phyloP scores from a whole-genome alignment of 2,888 invertebrate species.

The Ashinkailepas kermadecensis region DNA sequence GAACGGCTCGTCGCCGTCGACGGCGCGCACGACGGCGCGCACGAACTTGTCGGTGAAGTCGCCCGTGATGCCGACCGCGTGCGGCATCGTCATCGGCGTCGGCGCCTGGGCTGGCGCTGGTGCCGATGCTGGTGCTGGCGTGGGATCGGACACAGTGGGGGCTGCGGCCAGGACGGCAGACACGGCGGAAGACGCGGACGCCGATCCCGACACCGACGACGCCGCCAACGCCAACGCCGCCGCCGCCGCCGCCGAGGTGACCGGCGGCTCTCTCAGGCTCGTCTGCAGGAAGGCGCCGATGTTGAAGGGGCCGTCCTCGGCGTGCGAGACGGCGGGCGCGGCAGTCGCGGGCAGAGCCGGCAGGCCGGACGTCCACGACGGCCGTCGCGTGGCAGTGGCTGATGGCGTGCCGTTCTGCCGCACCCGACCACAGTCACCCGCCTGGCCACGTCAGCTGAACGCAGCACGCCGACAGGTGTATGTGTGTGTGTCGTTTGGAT shows the following conservation, averaged over 20 bases:
- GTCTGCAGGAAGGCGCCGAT: slow-evolving; percentile 4
- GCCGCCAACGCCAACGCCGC: neutral
- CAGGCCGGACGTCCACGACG: neutral
- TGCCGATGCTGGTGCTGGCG: no score
- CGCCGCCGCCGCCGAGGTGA: neutral
- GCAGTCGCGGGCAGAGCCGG: neutral
- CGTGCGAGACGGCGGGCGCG: no score
- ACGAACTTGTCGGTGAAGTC: slow-evolving; percentile 23
- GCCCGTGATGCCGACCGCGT: neutral
- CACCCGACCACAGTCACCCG: no score
- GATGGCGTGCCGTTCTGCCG: neutral
- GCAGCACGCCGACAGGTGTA: no score
- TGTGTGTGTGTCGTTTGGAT: no score
- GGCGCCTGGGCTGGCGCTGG: no score
- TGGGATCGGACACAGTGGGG: no score
- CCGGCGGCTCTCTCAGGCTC: neutral
- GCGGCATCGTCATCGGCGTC: no score
- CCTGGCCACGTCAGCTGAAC: no score
- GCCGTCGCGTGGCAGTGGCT: neutral
- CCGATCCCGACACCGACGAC: no score
- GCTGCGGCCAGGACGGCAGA: no score
- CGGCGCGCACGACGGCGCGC: neutral
- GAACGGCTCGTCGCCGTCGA: neutral
- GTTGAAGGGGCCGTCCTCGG: slow-evolving; percentile 9
- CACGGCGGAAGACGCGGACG: no score